phyloP scores from a whole-genome alignment of 1,140 invertebrate genomes.

The Drosophila trapezifrons region DNA sequence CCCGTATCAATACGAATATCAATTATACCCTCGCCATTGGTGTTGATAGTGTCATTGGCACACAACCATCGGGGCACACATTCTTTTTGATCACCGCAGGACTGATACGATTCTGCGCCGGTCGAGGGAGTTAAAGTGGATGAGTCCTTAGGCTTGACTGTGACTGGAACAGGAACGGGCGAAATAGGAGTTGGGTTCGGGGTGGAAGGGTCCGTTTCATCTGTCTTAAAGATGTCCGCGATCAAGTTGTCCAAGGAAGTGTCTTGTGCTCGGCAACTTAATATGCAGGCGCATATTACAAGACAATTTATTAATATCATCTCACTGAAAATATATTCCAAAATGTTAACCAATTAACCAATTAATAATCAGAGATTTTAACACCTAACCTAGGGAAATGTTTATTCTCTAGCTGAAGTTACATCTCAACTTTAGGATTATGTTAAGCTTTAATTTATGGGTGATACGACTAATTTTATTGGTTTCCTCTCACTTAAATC shows the following conservation, averaged over 20 bases:
- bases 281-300: slow-evolving; percentile 39
- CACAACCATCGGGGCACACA: slow-evolving; percentile 79
- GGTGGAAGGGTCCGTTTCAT: slow-evolving; percentile 9
- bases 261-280: slow-evolving; percentile 40
- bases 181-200: neutral
- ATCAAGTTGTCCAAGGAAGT: slow-evolving; percentile 64
- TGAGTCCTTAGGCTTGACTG: slow-evolving; percentile 14
- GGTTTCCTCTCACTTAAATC: neutral
- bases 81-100: slow-evolving; percentile 84
- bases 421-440: neutral
- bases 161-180: slow-evolving; percentile 3
- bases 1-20: slow-evolving; percentile 85
- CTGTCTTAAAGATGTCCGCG: slow-evolving; percentile 65
- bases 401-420: neutral
- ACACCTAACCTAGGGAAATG: neutral
- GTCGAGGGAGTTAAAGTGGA: neutral
- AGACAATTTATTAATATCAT: slow-evolving; percentile 38
- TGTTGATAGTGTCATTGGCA: slow-evolving; percentile 85
- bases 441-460: neutral
- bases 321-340: slow-evolving; percentile 10
- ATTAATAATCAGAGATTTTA: neutral
- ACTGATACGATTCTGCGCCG: slow-evolving; percentile 40
- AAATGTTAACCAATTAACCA: neutral
- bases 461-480: neutral
- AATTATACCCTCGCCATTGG: slow-evolving; percentile 90